Base-by-base conservation (phyloP, 2,888 invertebrate species). In the Suillia variegata region DNA sequence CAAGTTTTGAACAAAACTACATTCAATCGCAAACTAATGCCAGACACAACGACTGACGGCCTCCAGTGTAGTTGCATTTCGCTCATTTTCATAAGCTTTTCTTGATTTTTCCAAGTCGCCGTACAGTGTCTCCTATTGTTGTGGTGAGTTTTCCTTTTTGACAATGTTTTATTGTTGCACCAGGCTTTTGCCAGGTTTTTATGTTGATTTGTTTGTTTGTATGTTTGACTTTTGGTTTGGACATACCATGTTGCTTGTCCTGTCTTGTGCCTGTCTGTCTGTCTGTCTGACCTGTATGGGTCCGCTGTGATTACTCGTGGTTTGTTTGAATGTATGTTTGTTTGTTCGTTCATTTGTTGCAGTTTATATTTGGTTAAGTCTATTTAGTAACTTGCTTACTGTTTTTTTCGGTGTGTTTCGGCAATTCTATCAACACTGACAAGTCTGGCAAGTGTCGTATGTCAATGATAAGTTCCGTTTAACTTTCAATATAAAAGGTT, bases 11-110 rank as follows among this genome's bases (percentile, higher is more conserved):
- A n/a, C n/a, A n/a, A n/a, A n/a, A n/a, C n/a, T 31, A 31, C 31
- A 31, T 12, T 31, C 31, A 31, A 31, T 31, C 6, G 31, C 31
- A 31, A 31, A 38, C 38, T n/a, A n/a, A n/a, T n/a, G 38, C 38
- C 38, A 38, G 38, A 38, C 38, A 65, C 70, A 67, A 63, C 67
- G 64, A 67, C 67, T 68, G 69, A 62, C 63, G 62, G 61, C 55
- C 56, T 20, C 22, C 51, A 64, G 58, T 66, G 31, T 12, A 8
- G 31, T 31, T 6, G 6, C 38, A 8, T 3, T 45, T 45, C 6
- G 45, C 18, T 17, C 18, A 20, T 45, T 45, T 20, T 45, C 45
- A 45, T 45, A 45, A 45, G 20, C 17, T 17, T 45, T 45, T 20
- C 45, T 45, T 45, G 38, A 38, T n/a, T 13, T 38, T 26, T 26